A percentile compares a stretch with the other conserved stretches of the same genome.
Evolutionary conservation across 2,888 invertebrate species (phyloP).

Genomic region (Nycteola revayana): DNA sequence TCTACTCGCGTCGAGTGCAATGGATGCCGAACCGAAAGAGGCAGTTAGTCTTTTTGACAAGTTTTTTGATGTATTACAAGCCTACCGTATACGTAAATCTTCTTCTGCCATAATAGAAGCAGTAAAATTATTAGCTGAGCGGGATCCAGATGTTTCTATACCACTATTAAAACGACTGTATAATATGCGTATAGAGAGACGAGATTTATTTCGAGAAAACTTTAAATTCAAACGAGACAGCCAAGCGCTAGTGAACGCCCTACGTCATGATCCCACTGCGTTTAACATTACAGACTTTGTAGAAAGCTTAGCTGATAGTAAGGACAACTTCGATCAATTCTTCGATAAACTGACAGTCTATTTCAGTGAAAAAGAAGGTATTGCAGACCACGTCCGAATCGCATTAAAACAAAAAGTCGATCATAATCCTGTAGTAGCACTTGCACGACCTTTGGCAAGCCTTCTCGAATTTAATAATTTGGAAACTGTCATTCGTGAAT

Average conservation of each 20-base stretch:
- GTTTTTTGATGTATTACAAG: conserved; percentile 39
- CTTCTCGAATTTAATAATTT: conserved; percentile 22
- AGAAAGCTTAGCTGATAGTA: conserved; percentile 18
- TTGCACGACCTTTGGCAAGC: conserved; percentile 22
- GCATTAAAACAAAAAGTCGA: conserved; percentile 11
- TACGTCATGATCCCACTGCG: not conserved
- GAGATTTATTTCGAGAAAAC: not conserved
- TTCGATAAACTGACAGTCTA: conserved; percentile 45
- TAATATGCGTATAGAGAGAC: not conserved
- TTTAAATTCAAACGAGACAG: not conserved
- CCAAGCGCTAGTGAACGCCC: not conserved
- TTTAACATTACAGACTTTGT: conserved; percentile 18
- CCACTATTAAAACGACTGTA: not conserved
- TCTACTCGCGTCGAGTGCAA: conserved; percentile 32
- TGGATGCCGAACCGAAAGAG: conserved; percentile 12
- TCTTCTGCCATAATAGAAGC: conserved; percentile 32
- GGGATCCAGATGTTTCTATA: conserved; percentile 24
- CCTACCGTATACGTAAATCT: conserved; percentile 34
- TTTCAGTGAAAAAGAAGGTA: conserved; percentile 47
- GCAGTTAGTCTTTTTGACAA: conserved; percentile 23
- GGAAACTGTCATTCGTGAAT: conserved; percentile 15
- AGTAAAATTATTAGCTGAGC: conserved; percentile 30
- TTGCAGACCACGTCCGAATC: conserved; percentile 34
- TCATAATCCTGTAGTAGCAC: conserved; percentile 3
- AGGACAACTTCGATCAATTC: conserved; percentile 38